phyloP scores from a whole-genome alignment of 1,140 invertebrate species.

The Macrosteles quadrilineatus region DNA sequence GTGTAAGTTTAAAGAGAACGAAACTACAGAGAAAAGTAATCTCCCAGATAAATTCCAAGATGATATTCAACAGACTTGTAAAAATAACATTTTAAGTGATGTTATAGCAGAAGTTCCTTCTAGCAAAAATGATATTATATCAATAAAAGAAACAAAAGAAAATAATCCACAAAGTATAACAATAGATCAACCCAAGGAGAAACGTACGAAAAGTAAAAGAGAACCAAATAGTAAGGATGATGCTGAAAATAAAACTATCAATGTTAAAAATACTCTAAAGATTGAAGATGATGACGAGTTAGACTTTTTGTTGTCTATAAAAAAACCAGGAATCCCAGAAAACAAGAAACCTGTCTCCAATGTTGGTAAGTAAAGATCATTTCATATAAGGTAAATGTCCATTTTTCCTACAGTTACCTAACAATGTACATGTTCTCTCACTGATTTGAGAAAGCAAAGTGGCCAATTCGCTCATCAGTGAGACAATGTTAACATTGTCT shows the following conservation, averaged over 20 bases:
- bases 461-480: neutral
- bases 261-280: neutral
- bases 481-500: neutral
- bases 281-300: slow-evolving; percentile 25
- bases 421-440: too few species aligned
- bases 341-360: neutral
- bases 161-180: too few species aligned
- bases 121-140: too few species aligned
- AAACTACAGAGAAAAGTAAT: neutral
- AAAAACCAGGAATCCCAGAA: neutral
- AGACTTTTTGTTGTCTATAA: slow-evolving; percentile 24
- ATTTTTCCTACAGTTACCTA: too few species aligned
- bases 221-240: too few species aligned
- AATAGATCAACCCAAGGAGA: too few species aligned
- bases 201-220: too few species aligned
- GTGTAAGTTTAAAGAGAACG: neutral
- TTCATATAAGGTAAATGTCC: neutral
- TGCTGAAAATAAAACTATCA: neutral
- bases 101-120: too few species aligned
- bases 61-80: too few species aligned
- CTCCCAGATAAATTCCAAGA: neutral
- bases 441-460: too few species aligned
- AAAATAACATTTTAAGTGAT: too few species aligned
- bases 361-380: neutral
- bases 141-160: too few species aligned